A percentile compares a stretch with the other conserved stretches of the same genome.
These are phyloP conservation scores for Oscheius myriophilus DNA, from an alignment of 2,888 invertebrate genomes.

Conservation along the genomic window DNA sequence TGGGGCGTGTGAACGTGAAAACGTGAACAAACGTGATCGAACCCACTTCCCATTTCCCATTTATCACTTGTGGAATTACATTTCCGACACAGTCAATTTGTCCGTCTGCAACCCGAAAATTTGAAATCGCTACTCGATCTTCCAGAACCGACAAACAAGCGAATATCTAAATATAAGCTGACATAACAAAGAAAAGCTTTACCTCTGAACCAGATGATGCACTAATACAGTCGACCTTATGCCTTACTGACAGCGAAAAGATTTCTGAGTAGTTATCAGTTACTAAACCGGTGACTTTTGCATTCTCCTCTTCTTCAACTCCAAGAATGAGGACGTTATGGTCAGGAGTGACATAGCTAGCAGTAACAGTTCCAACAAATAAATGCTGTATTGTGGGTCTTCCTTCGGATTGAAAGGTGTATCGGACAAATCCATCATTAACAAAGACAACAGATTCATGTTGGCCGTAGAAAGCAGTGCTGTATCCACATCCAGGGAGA, in stretches of 20 bases:
- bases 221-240: conserved; percentile 31
- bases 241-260: conserved; percentile 25
- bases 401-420: conserved; percentile 26
- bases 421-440: conserved; percentile 25
- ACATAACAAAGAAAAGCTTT: background rate
- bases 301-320: conserved; percentile 38
- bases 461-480: conserved; percentile 28
- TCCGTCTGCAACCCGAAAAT: conserved; percentile 39
- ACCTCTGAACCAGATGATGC: conserved; percentile 46
- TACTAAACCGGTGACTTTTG: conserved; percentile 36
- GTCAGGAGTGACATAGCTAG: conserved; percentile 37
- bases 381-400: conserved; percentile 7
- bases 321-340: conserved; percentile 34
- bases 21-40: no score
- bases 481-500: conserved; percentile 34
- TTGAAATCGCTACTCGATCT: conserved; percentile 38
- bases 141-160: conserved; percentile 38
- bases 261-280: conserved; percentile 37
- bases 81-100: conserved; percentile 38
- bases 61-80: conserved; percentile 30
- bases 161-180: conserved; percentile 30
- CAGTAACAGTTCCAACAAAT: conserved; percentile 33
- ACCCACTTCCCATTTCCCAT: conserved; percentile 40
- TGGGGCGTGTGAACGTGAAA: background rate
- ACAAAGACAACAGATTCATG: conserved; percentile 19